Conservation (phyloP, 2,797 vertebrate genomes). For the Oreochromis mossambicus region DNA sequence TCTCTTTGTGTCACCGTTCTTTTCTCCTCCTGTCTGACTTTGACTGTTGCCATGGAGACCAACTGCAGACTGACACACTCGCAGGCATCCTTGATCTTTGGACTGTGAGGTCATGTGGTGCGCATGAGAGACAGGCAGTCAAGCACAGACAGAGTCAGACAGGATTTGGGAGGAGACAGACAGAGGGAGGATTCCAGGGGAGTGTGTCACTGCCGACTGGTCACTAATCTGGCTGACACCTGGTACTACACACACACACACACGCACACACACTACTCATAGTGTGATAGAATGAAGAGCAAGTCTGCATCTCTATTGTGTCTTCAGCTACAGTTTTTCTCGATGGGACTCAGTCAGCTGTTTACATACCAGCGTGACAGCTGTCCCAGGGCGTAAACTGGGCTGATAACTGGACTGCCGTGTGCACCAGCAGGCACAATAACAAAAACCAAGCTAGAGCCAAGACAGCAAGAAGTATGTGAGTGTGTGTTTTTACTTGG, state of each 20-base stretch:
- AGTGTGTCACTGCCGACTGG: constrained; percentile 44
- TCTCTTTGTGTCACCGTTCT: background rate
- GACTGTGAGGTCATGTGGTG: constrained; percentile 36
- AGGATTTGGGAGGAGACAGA: background rate
- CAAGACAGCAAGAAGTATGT: background rate
- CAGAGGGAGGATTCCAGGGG: constrained; percentile 28
- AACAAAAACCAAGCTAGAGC: background rate
- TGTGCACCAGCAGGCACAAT: background rate
- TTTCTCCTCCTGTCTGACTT: constrained; percentile 12
- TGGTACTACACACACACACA: background rate
- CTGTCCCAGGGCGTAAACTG: background rate
- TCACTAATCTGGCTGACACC: constrained; percentile 42
- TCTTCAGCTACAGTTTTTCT: background rate
- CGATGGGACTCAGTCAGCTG: background rate
- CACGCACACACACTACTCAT: background rate
- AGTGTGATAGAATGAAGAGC: background rate
- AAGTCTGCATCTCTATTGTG: constrained; percentile 2
- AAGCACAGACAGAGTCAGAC: background rate
- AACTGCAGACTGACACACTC: constrained; percentile 9
- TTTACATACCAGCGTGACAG: constrained; percentile 13
- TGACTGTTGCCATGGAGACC: constrained; percentile 58
- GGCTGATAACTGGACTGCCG: background rate
- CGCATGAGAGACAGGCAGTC: background rate
- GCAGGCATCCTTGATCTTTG: constrained; percentile 22
- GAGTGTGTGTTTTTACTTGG: background rate